Conservation (phyloP, 2,797 vertebrate species). For the Odontamblyopus lacepedii region DNA sequence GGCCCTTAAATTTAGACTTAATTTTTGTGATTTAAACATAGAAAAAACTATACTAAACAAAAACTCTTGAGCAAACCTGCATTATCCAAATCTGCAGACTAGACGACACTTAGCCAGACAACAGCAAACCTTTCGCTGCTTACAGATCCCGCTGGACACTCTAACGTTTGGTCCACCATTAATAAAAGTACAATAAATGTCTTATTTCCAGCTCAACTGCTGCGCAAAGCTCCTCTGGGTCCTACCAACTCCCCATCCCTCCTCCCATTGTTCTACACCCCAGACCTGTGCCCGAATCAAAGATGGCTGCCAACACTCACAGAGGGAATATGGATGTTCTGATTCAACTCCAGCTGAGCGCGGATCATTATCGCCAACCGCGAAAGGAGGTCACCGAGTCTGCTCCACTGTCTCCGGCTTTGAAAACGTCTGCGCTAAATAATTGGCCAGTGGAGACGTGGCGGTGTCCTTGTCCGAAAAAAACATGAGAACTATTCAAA, state of each 20-base stretch:
- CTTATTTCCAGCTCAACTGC: slow-evolving; percentile 2
- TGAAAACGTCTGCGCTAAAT: background rate
- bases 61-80: background rate
- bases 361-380: background rate
- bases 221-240: slow-evolving; percentile 4
- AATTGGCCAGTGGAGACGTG: slow-evolving; percentile 9
- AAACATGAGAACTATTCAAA: slow-evolving; percentile 8
- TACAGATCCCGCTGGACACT: slow-evolving; percentile 2
- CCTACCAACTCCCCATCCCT: background rate
- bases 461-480: background rate
- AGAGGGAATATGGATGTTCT: slow-evolving; percentile 11
- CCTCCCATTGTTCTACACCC: slow-evolving; percentile 10
- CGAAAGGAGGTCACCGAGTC: slow-evolving; percentile 2
- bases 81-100: background rate
- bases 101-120: background rate
- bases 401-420: background rate
- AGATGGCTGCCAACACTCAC: slow-evolving; percentile 16
- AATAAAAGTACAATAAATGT: slow-evolving; percentile 6
- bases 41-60: background rate
- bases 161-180: background rate
- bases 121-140: background rate
- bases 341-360: background rate
- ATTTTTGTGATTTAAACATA: background rate
- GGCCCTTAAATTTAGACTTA: too few species aligned
- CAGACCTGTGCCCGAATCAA: slow-evolving; percentile 29